Conservation (phyloP, 2,797 vertebrate species). For the Leuciscus waleckii region DNA sequence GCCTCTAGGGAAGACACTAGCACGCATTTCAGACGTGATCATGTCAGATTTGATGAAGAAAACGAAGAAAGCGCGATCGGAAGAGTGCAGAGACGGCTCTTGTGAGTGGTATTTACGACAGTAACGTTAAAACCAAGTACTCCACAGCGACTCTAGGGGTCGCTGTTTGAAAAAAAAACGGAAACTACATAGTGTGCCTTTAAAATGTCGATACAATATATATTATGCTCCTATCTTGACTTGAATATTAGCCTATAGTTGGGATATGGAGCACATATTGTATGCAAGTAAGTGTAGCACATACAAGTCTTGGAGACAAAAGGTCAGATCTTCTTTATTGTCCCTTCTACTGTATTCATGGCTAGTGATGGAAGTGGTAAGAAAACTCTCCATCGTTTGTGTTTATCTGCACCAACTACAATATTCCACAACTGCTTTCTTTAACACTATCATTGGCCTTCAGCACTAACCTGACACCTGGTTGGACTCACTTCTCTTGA, state of each 20-base stretch:
- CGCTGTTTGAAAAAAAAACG: too few species aligned
- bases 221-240: not conserved
- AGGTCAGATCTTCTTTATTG: constrained; percentile 1
- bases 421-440: constrained; percentile 22
- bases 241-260: not conserved
- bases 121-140: too few species aligned
- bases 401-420: constrained; percentile 27
- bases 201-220: not conserved
- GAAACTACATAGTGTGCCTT: too few species aligned
- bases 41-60: too few species aligned
- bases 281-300: too few species aligned
- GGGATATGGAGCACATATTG: not conserved
- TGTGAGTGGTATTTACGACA: too few species aligned
- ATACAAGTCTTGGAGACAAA: not conserved
- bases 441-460: constrained; percentile 25
- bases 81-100: too few species aligned
- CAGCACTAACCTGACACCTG: constrained; percentile 38
- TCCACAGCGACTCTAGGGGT: too few species aligned
- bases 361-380: not conserved
- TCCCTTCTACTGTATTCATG: constrained; percentile 16
- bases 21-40: too few species aligned
- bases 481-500: constrained; percentile 1
- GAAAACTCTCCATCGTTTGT: constrained; percentile 26
- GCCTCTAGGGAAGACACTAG: too few species aligned
- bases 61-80: too few species aligned